Base-by-base conservation (phyloP, 92 coral and sea anemone species). In the Nematostella vectensis region DNA sequence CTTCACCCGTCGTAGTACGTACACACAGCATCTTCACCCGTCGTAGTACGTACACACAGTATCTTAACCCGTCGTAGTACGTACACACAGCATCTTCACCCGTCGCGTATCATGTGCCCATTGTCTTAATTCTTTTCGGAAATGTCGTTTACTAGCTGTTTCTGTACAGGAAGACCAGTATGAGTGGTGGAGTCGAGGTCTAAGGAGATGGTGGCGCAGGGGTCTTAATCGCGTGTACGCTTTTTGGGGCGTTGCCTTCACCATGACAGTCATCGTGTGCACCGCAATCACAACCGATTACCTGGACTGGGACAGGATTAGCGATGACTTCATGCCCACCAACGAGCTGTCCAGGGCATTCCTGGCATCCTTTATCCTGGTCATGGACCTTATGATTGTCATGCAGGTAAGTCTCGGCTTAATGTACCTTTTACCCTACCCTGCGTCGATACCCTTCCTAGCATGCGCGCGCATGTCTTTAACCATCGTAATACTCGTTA, bases 311-410 rank as follows among this genome's bases (percentile, higher is more conserved):
- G 94, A 84, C 33, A 78, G 77, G 42, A 84, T 84, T 45, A 79
- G 94, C 42, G 68, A 64, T 4, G 76, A 84, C 69, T 84, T 84
- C 45, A 79, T 79, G 76, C 87, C 94, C 1, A 84, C 94, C 15
- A 84, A 75, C 36, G 94, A 84, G 50, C 29, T 80, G 19, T 74
- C 94, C 30, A 75, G 94, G 36, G 87, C 94, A 0, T 84, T 69
- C 48, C 65, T 84, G 53, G 94, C 87, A 0, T 79, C 94, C 9
- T 84, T 84, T 40, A 84, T 84, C 28, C 83, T 84, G 0, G 94
- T 84, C 22, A 84, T 84, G 94, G 94, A 84, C 54, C 70, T 84
- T 51, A 58, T 84, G 66, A 84, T 84, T 54, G 87, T 84, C 0
- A 72, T 84, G 70, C 94, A 84, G 94, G 94, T 83, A 45, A 11